phyloP scores from a whole-genome alignment of 2,888 invertebrate species.

The Pecten maximus region DNA sequence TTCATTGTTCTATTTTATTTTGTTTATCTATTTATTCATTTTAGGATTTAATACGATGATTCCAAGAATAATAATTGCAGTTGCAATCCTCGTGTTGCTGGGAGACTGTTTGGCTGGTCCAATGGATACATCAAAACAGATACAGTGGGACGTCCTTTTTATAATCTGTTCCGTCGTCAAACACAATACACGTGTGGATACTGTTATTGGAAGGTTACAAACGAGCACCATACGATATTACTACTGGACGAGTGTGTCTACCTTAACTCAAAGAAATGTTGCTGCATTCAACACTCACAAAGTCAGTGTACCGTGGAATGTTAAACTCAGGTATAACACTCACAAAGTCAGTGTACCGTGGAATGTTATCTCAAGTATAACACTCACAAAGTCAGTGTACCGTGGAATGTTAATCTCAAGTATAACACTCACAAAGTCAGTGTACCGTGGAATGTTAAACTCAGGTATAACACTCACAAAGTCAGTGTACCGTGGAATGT shows the following conservation, averaged over 20 bases:
- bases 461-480: too few species aligned
- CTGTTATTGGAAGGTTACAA: not conserved
- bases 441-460: too few species aligned
- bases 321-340: not conserved
- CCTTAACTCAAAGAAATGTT: not conserved
- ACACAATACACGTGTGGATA: not conserved
- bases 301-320: conserved; percentile 10
- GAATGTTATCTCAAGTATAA: too few species aligned
- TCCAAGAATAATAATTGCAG: not conserved
- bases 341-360: not conserved
- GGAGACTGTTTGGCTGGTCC: not conserved
- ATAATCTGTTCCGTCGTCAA: not conserved
- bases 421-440: too few species aligned
- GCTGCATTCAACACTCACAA: not conserved
- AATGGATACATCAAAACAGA: not conserved
- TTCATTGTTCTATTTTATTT: too few species aligned
- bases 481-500: too few species aligned
- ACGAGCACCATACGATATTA: not conserved
- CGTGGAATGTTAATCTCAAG: too few species aligned
- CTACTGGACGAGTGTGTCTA: not conserved
- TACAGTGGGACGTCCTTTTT: not conserved
- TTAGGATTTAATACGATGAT: not conserved
- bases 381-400: too few species aligned
- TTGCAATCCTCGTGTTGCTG: not conserved
- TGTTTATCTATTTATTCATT: too few species aligned